Base-by-base conservation (phyloP, 2,888 invertebrate species). In the Aleiodes leptofemur region DNA sequence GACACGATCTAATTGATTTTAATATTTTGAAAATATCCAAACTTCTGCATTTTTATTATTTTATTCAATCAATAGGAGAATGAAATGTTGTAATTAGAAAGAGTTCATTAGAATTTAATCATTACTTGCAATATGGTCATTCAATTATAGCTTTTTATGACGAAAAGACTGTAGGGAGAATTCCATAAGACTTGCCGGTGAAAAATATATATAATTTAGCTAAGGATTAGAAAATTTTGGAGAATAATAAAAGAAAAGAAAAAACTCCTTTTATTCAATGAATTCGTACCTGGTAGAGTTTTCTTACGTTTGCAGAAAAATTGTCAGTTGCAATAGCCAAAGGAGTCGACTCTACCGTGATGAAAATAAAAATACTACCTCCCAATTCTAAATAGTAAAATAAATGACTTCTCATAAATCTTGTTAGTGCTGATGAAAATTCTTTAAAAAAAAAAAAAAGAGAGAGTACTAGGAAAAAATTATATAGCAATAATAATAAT, bases 281-380 rank as follows among this genome's bases (percentile, higher is more conserved):
- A 64, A 72, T 72, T 72, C 31, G 51, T 72, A 72, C 64, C 64
- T 66, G 64, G 64, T 43, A 53, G 56, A 68, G 56, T 8, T 51
- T 53, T 51, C 43, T 34, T 14, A 55, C 29, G 29, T 64, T 56
- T 68, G 16, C 57, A 56, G 48, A 34, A 11, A 53, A 43, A 68
- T 16, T 23, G 57, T 31, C 56, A 43, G 31, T 57, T 66, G 56
- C 53, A 66, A 55, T 57, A 71, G 56, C 56, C 64, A 59, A 73
- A 73, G 53, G 66, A 34, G 43, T 51, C 34, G 29, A 73, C 56
- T 68, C 68, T 57, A 56, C 68, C 68, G 72, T 72, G 68, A 68
- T 73, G 56, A 31, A 66, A 72, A 34, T 34, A 34, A 34, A 73
- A 43, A 57, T 31, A 57, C 73, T 73, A 73, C 73, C 73, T 73